Percentiles rank a stretch among this genome's conserved stretches.
Evolutionary conservation across 2,888 invertebrate genomes (phyloP).

Genomic region (Kuschelorhynchus macadamiae): DNA sequence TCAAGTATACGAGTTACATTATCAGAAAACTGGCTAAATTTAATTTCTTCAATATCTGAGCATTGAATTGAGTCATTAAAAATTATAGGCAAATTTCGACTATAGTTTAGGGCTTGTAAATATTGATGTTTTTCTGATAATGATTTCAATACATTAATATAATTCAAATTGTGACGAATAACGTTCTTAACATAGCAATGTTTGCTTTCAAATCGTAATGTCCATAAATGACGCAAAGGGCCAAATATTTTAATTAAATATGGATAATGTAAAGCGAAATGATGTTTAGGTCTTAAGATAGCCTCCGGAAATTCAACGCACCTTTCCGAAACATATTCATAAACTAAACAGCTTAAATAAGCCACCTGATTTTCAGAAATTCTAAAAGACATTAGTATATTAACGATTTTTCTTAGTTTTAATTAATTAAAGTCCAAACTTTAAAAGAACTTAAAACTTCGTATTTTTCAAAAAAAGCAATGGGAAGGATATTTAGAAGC

Average conservation of each 20-base stretch:
- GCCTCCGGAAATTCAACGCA: conserved; percentile 28
- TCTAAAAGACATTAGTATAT: conserved; percentile 23
- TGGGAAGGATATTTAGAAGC: conserved; percentile 30
- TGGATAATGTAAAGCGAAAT: conserved; percentile 52
- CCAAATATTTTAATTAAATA: conserved; percentile 44
- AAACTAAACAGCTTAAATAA: conserved; percentile 18
- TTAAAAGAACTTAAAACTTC: neutral
- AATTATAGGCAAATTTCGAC: neutral
- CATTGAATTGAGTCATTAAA: too few species aligned
- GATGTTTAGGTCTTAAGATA: conserved; percentile 54
- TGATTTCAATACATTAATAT: conserved; percentile 24
- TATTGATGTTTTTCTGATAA: conserved; percentile 36
- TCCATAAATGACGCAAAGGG: conserved; percentile 44
- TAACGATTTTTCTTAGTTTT: conserved; percentile 32
- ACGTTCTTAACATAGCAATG: conserved; percentile 43
- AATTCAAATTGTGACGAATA: conserved; percentile 17
- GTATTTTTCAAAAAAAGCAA: conserved; percentile 18
- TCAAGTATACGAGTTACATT: too few species aligned
- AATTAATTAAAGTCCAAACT: conserved; percentile 27
- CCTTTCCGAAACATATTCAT: conserved; percentile 29
- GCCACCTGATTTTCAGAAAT: conserved; percentile 33
- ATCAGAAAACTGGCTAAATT: too few species aligned
- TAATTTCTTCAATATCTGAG: too few species aligned
- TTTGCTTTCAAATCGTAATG: conserved; percentile 49
- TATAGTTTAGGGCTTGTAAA: conserved; percentile 11